Base-by-base conservation (phyloP, 2,113 vertebrate genomes). In the Blennius ocellaris region DNA sequence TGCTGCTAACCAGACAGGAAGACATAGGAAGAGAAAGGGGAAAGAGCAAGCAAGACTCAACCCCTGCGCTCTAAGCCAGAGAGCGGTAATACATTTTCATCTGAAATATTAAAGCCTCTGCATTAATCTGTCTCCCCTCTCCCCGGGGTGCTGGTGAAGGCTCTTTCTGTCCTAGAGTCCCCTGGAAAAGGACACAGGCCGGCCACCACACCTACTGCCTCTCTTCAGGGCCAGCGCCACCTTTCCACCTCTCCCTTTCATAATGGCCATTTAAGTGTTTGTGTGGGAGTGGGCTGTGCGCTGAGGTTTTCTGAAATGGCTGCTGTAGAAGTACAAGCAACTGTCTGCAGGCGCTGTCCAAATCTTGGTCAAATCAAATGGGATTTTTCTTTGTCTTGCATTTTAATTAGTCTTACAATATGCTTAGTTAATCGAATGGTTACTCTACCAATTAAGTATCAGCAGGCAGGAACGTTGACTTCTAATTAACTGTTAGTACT, bases 91-190 rank as follows among this genome's bases (percentile, higher is more conserved):
- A 92, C 70, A 10, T 93, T 93, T 92, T 89, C 85, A 87, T 89
- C 89, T 94, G 85, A 93, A 94, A 93, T 93, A 94, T 93, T 93
- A 87, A 94, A 92, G 86, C 82, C 73, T 64, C 81, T 86, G 86
- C 86, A 92, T 94, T 93, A 93, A 92, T 94, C 91, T 91, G 90
- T 91, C 89, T 91, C 90, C 81, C 69, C 61, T 81, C 76, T 90
- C 90, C 89, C 84, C 54, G 63, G 83, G 85, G 88, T 85, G 79
- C 80, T 67, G 56, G 84, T 85, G 81, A 89, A 88, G 88, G 80
- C 83, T 83, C 78, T 81, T 53, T 52, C 73, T 85, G 84, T 87
- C 86, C 85, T 84, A 76, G 73, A 78, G 76, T 83, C 83, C 81
- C 82, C 69, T 62, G 78, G 75, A 77, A 88, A 89, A 90, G 82